Evolutionary conservation across 2,888 invertebrate genomes (phyloP), one percentile per base, ranked within the genome.

Genomic region (Plebejus melissa): DNA sequence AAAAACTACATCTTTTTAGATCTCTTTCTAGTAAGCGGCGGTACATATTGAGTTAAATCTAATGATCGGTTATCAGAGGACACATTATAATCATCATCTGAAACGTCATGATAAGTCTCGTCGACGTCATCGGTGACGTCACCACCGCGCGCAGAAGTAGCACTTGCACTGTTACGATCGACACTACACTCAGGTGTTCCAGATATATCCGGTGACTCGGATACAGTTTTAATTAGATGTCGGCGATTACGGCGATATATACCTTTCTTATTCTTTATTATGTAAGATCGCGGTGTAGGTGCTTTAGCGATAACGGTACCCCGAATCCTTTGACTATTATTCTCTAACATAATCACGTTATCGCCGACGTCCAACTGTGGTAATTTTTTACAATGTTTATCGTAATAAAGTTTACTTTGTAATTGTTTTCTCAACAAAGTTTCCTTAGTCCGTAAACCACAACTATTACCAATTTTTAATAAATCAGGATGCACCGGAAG

Each of bases 401-500:
- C 57, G n/a, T 57, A 57, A 57, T n/a, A 5, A 5, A 57, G 5
- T 5, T n/a, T 57, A 57, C 57, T n/a, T n/a, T 57, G 16, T 57
- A 57, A 57, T 57, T 57, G 57, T n/a, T n/a, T 57, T n/a, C 0
- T 57, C n/a, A 57, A n/a, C 16, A 57, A 57, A 5, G 16, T 57
- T 2, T 57, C 57, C 5, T n/a, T 57, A n/a, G 16, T 57, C 16
- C 5, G 16, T 57, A n/a, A n/a, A n/a, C 57, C 4, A 57, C 1
- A 3, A 5, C 5, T 57, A 57, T 4, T n/a, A n/a, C 6, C 16
- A 57, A 5, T 6, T 57, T 57, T 57, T 57, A 57, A 57, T 57
- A 57, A 57, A 57, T 57, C 57, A n/a, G 57, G 57, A 57, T 57
- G 57, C n/a, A 57, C 57, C 16, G 57, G 57, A 57, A 57, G 57